These are phyloP conservation scores for Periparus ater DNA, from an alignment of 2,797 vertebrate genomes.

Conservation along the genomic window DNA sequence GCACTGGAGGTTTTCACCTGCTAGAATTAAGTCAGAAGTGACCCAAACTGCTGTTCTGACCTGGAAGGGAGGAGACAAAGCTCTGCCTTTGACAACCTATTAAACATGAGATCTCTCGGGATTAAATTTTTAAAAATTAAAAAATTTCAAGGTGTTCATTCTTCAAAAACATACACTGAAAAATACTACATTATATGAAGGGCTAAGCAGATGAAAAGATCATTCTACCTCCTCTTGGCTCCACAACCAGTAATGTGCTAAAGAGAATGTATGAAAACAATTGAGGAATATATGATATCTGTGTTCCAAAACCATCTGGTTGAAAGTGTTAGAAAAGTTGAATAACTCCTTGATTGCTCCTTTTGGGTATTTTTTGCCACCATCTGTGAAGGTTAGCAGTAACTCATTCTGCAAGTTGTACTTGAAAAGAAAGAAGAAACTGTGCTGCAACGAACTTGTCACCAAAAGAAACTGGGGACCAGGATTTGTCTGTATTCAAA, in stretches of 20 bases:
- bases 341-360: neutral
- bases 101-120: neutral
- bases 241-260: neutral
- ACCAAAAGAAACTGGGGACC: neutral
- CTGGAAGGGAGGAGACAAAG: neutral
- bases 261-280: neutral
- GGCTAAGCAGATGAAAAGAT: neutral
- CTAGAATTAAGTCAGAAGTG: neutral
- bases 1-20: neutral
- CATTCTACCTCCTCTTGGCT: neutral
- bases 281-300: neutral
- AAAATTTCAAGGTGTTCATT: neutral
- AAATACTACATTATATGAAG: neutral
- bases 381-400: neutral
- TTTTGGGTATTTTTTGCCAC: neutral
- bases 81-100: neutral
- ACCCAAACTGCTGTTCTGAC: neutral
- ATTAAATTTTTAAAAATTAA: neutral
- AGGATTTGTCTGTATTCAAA: neutral
- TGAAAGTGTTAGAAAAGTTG: neutral
- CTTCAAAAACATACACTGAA: neutral
- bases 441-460: neutral
- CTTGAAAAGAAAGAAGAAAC: neutral
- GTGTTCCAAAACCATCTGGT: neutral
- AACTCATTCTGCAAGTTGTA: neutral